Conservation (phyloP, 2,888 invertebrate genomes). For the Caenorhabditis sp. region DNA sequence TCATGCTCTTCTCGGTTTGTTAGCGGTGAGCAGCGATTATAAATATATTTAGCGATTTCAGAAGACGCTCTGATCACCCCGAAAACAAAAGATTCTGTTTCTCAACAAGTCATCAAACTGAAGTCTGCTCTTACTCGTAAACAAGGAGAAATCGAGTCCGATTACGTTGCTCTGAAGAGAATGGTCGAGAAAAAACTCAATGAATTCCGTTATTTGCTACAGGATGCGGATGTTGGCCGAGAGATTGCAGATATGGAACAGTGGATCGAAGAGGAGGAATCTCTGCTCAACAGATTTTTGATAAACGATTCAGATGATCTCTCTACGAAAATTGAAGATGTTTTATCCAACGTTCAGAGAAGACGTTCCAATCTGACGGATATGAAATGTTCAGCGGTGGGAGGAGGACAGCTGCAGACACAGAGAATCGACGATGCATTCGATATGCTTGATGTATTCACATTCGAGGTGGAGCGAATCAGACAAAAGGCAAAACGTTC, state of each 20-base stretch:
- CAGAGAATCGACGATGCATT: conserved; percentile 55
- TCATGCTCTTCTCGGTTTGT: conserved; percentile 47
- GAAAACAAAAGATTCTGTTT: conserved; percentile 29
- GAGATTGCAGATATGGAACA: conserved; percentile 48
- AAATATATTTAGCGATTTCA: too few relatives aligned
- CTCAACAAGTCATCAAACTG: conserved; percentile 27
- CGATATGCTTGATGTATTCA: conserved; percentile 47
- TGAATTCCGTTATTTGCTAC: conserved; percentile 14
- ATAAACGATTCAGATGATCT: conserved; percentile 29
- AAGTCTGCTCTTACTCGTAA: conserved; percentile 47
- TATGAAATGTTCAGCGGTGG: conserved; percentile 43
- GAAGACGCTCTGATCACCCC: conserved; percentile 52
- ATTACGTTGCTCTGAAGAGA: conserved; percentile 34
- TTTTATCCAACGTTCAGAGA: conserved; percentile 40
- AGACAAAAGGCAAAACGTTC: conserved; percentile 28
- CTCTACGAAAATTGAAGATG: conserved; percentile 34
- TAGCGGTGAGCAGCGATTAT: background rate
- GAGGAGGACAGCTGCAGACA: conserved; percentile 8
- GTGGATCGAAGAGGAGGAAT: conserved; percentile 53
- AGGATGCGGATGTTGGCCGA: conserved; percentile 39
- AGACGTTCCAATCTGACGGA: conserved; percentile 48
- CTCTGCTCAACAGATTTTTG: conserved; percentile 31
- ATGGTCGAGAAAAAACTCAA: conserved; percentile 34
- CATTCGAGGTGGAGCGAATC: conserved; percentile 52
- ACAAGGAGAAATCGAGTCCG: conserved; percentile 58